Conservation (phyloP, 1,140 invertebrate genomes). For the Idris sp. region DNA sequence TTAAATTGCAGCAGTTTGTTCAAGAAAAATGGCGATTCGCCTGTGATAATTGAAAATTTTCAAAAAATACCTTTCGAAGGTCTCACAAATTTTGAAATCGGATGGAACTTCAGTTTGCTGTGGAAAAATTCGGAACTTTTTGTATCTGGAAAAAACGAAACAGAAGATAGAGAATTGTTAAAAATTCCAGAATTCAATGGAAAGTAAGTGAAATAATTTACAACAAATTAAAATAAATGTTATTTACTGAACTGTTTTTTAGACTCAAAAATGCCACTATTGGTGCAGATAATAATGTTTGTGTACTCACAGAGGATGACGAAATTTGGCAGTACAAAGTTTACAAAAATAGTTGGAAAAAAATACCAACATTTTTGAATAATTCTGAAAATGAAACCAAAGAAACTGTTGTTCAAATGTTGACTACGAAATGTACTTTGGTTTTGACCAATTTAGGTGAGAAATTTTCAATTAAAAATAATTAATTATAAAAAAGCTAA, state of each 20-base stretch:
- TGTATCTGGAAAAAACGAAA: conserved; percentile 49
- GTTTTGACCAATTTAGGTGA: conserved; percentile 73
- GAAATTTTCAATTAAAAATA: neutral
- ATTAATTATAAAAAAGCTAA: neutral
- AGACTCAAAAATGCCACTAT: conserved; percentile 67
- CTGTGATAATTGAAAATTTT: conserved; percentile 62
- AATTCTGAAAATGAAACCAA: conserved; percentile 29
- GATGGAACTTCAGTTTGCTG: conserved; percentile 73
- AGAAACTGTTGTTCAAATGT: conserved; percentile 69
- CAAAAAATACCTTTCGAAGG: conserved; percentile 56
- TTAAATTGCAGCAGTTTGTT: conserved; percentile 67
- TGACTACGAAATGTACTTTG: conserved; percentile 65
- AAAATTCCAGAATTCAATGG: conserved; percentile 58
- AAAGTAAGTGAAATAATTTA: conserved; percentile 44
- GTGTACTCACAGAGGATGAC: conserved; percentile 62
- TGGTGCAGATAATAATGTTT: conserved; percentile 63
- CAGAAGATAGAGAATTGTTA: conserved; percentile 23
- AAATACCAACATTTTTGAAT: conserved; percentile 66
- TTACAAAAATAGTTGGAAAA: conserved; percentile 69
- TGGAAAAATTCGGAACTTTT: conserved; percentile 54
- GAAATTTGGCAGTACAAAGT: conserved; percentile 72
- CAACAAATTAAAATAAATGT: too few species aligned
- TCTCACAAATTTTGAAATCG: conserved; percentile 70
- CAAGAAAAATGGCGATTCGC: conserved; percentile 24
- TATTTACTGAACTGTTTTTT: too few species aligned